phyloP scores from a whole-genome alignment of 1,140 invertebrate species.

The Scylla paramamosain region DNA sequence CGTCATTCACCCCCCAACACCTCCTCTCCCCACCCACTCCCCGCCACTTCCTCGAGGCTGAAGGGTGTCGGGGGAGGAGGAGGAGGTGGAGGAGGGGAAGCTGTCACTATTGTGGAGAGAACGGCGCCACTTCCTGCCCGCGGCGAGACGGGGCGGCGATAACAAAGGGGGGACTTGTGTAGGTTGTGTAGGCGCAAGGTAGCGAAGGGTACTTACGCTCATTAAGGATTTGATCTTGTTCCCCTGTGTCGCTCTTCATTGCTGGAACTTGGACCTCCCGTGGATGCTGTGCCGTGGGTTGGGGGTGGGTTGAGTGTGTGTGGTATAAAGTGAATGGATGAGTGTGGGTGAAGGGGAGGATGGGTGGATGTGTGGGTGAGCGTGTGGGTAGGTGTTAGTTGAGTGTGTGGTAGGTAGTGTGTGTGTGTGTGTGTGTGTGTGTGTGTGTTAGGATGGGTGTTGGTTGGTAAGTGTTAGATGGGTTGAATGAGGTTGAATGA shows the following conservation, averaged over 20 bases:
- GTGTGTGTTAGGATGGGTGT: not conserved
- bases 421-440: not conserved
- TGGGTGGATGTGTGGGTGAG: not conserved
- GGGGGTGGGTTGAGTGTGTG: not conserved
- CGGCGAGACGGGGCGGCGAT: not conserved
- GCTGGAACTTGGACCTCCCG: not conserved
- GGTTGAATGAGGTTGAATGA: not conserved
- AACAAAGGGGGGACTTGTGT: constrained; percentile 4
- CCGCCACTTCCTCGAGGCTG: not conserved
- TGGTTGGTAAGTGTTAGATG: not conserved
- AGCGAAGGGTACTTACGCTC: not conserved
- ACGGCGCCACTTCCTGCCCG: constrained; percentile 40
- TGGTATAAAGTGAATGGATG: no score
- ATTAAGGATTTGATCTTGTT: not conserved
- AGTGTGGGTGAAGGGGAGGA: not conserved
- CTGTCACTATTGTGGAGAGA: not conserved
- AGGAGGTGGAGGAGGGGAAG: not conserved
- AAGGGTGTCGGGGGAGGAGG: no score
- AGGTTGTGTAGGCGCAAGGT: not conserved
- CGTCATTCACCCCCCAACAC: not conserved
- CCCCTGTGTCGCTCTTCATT: no score
- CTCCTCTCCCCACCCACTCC: not conserved
- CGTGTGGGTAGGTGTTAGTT: no score
- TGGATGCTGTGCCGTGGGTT: not conserved
- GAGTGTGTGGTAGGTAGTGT: not conserved